These are phyloP conservation scores for Ligdia adustata DNA, from an alignment of 2,888 invertebrate genomes.

Conservation along the genomic window DNA sequence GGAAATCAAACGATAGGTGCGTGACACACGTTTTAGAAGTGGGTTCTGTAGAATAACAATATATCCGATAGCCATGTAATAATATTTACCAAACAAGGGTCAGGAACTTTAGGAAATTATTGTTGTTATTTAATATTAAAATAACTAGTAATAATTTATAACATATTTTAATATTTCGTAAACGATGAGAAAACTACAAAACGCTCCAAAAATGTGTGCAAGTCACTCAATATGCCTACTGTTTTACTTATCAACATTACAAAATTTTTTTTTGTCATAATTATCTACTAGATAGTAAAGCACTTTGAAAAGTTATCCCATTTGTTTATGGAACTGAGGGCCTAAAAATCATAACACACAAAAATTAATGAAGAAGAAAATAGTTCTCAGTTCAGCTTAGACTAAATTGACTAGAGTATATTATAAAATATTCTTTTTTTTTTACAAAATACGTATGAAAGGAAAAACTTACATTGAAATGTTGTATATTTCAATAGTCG, in stretches of 20 bases:
- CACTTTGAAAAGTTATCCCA: slow-evolving; percentile 81
- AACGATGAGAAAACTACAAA: slow-evolving; percentile 6
- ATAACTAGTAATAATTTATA: not conserved
- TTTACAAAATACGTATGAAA: not conserved
- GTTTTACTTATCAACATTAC: slow-evolving; percentile 76
- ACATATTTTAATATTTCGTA: no score
- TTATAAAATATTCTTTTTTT: slow-evolving; percentile 32
- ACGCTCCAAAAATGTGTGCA: slow-evolving; percentile 57
- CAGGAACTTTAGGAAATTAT: no score
- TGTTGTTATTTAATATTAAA: not conserved
- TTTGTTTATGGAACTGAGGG: slow-evolving; percentile 54
- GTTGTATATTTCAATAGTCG: slow-evolving; percentile 32
- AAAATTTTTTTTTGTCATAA: slow-evolving; percentile 74
- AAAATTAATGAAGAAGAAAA: slow-evolving; percentile 28
- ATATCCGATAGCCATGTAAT: no score
- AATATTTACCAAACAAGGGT: no score
- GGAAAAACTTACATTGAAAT: slow-evolving; percentile 4
- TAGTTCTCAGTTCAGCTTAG: slow-evolving; percentile 54
- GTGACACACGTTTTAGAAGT: slow-evolving; percentile 7
- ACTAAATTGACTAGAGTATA: slow-evolving; percentile 77
- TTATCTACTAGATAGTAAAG: slow-evolving; percentile 83
- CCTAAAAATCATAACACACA: not conserved
- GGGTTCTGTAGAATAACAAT: slow-evolving; percentile 8
- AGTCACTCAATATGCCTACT: slow-evolving; percentile 74
- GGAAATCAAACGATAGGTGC: slow-evolving; percentile 13